Evolutionary conservation across 2,888 invertebrate genomes (phyloP).

Genomic region (Blera fallax): DNA sequence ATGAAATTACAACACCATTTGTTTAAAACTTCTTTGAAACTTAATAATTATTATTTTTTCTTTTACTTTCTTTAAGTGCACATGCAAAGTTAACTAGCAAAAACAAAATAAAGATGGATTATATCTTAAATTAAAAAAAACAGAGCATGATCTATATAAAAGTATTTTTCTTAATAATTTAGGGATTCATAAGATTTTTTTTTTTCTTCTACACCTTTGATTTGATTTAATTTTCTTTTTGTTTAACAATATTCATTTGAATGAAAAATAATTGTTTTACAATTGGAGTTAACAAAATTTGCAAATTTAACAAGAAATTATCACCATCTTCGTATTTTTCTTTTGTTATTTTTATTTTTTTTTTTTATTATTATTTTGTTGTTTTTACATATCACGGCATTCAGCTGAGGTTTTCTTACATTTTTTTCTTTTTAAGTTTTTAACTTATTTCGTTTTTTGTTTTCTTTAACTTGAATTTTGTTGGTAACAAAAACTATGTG

Average conservation of each 20-base stretch:
- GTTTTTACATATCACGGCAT: constrained; percentile 80
- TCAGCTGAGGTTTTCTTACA: constrained; percentile 79
- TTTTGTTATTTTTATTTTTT: constrained; percentile 22
- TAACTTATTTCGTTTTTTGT: not conserved
- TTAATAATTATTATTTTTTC: not conserved
- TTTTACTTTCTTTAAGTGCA: constrained; percentile 9
- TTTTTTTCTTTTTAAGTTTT: constrained; percentile 9
- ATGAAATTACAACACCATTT: constrained; percentile 13
- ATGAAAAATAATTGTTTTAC: constrained; percentile 16
- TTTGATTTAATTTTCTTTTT: constrained; percentile 9
- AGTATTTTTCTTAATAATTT: constrained; percentile 18
- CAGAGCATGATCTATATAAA: constrained; percentile 14
- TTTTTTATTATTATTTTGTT: constrained; percentile 19
- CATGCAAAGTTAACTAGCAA: constrained; percentile 36
- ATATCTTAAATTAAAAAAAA: not conserved
- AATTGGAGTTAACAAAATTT: constrained; percentile 47
- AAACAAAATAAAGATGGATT: constrained; percentile 3
- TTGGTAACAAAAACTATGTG: constrained; percentile 54
- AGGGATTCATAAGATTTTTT: constrained; percentile 5
- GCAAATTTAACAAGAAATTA: constrained; percentile 61
- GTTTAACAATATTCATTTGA: constrained; percentile 16
- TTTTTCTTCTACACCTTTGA: not conserved
- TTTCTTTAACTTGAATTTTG: constrained; percentile 45
- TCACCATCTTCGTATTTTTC: constrained; percentile 56
- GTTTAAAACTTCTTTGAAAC: not conserved